Percentiles rank a stretch among this genome's conserved stretches.
These are phyloP conservation scores for Microplitis mediator DNA, from an alignment of 1,140 invertebrate genomes.

Conservation along the genomic window DNA sequence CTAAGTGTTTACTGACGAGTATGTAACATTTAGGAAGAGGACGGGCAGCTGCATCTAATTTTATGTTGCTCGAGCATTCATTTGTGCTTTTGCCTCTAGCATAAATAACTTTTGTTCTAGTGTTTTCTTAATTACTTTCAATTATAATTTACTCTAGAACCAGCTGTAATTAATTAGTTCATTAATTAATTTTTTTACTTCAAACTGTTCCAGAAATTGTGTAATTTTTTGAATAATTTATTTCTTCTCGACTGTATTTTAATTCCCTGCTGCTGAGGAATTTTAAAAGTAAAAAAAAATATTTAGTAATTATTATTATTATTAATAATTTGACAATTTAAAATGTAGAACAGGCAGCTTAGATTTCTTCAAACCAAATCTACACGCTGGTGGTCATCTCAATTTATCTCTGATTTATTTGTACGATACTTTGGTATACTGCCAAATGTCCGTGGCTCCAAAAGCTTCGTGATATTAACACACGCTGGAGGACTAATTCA, in stretches of 20 bases:
- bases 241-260: not conserved
- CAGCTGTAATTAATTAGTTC: conserved; percentile 9
- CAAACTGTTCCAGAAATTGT: not conserved
- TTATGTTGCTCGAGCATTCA: conserved; percentile 24
- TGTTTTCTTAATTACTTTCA: conserved; percentile 11
- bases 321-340: not conserved
- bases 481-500: conserved; percentile 1
- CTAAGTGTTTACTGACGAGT: conserved; percentile 10
- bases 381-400: conserved; percentile 38
- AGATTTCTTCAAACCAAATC: conserved; percentile 52
- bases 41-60: conserved; percentile 33
- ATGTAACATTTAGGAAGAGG: conserved; percentile 26
- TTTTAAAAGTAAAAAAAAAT: too few species aligned
- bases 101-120: conserved; percentile 12
- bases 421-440: conserved; percentile 47
- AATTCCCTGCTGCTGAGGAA: not conserved
- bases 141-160: conserved; percentile 7
- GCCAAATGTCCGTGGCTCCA: conserved; percentile 36
- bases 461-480: not conserved
- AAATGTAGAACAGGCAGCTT: conserved; percentile 34
- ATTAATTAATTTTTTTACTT: not conserved
- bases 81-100: conserved; percentile 14
- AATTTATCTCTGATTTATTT: conserved; percentile 49
- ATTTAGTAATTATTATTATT: not conserved
- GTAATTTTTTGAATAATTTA: not conserved